Base-by-base conservation (phyloP, 2,113 vertebrate genomes). In the Myotis lucifugus region DNA sequence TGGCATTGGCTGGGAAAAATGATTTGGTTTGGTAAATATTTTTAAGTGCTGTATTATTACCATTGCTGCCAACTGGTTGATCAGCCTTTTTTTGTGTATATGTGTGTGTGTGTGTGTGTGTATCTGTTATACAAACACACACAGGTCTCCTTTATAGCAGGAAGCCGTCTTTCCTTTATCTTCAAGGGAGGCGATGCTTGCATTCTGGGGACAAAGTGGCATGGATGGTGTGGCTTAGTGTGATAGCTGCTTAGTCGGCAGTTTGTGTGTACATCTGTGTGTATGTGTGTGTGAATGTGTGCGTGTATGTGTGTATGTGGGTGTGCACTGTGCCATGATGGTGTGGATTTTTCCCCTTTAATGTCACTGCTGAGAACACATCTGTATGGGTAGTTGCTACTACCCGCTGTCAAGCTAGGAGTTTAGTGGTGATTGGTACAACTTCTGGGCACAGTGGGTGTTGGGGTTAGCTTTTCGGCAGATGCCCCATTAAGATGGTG, bases 41-140 rank as follows among this genome's bases (percentile, higher is more conserved):
- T 94, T 92, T 67, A 84, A 88, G 72, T 40, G 48, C 70, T 50
- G 54, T 94, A 88, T 93, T 88, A 88, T 79, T 34, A 52, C 50
- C 40, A 1, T 67, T 37, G 48, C n/a, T 74, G 70, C 74, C 81
- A 74, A 37, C 15, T 27, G 25, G 67, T 66, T 89, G 74, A 74
- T 89, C 46, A n/a, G 59, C 21, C 32, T 18, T 27, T 25, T 27
- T 25, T 4, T 61, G 23, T 59, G 21, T 61, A 1, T 42, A 1
- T 42, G 42, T 42, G 42, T 42, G 42, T 8, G 42, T 42, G 42
- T 42, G 42, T 42, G 42, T 42, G 42, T 42, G 42, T 42, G 1
- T 42, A n/a, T 40, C 15, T 86, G 50, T 90, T 90, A 6, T 5
- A 64, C n/a, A 92, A 64, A 82, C 54, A 42, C 17, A 32, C 27